Conservation (phyloP, 1,140 invertebrate genomes). For the Lamellibrachia luymesi region DNA sequence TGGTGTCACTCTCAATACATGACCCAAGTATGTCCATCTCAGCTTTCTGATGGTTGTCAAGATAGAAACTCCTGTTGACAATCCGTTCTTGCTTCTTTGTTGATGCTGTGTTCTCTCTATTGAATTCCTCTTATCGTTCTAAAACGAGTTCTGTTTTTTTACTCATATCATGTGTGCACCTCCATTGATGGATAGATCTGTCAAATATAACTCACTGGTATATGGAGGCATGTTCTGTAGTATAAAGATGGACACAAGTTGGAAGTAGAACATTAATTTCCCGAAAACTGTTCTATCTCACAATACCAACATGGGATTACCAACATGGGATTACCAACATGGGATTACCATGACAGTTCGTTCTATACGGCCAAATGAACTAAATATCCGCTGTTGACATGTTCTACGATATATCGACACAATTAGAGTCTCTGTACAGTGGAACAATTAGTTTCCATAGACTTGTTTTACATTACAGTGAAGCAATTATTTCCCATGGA, state of each 20-base stretch:
- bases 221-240: not conserved
- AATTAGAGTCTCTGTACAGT: not conserved
- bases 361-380: not conserved
- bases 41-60: too few species aligned
- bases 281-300: not conserved
- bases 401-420: not conserved
- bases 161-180: not conserved
- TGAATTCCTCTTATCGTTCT: too few species aligned
- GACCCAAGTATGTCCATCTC: too few species aligned
- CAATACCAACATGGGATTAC: not conserved
- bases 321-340: too few species aligned
- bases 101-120: too few species aligned
- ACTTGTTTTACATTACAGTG: not conserved
- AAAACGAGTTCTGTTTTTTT: too few species aligned
- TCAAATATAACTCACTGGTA: not conserved
- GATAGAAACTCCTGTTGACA: too few species aligned
- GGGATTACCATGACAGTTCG: not conserved
- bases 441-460: not conserved
- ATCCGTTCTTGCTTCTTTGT: too few species aligned
- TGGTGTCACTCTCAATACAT: too few species aligned
- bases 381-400: not conserved
- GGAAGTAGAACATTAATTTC: not conserved
- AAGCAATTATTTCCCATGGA: not conserved
- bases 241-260: not conserved
- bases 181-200: not conserved